These are phyloP conservation scores for Neogobius melanostomus DNA, from an alignment of 2,113 vertebrate genomes.

Conservation along the genomic window DNA sequence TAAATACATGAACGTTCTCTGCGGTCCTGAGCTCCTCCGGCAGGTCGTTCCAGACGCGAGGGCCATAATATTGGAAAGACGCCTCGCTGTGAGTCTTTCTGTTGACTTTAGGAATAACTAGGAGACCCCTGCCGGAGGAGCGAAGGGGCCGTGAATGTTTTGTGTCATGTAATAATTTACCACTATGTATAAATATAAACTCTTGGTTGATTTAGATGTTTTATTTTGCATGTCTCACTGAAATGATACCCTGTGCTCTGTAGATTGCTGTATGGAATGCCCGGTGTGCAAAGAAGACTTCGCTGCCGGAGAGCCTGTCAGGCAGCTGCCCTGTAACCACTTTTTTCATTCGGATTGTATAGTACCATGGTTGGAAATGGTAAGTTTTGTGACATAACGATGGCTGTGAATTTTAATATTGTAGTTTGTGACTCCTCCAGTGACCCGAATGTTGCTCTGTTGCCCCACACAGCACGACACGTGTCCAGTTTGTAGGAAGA, in stretches of 20 bases:
- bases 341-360: slow-evolving; percentile 97
- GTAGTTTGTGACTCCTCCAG: slow-evolving; percentile 18
- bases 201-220: no score
- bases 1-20: no score
- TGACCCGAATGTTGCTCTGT: slow-evolving; percentile 24
- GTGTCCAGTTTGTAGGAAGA: slow-evolving; percentile 96
- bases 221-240: no score
- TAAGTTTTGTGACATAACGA: slow-evolving; percentile 64
- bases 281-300: slow-evolving; percentile 98
- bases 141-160: no score
- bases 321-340: slow-evolving; percentile 95
- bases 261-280: slow-evolving; percentile 92
- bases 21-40: no score
- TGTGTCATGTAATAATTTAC: no score
- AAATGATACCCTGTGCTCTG: neutral
- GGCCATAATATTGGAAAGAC: no score
- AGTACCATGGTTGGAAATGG: slow-evolving; percentile 97
- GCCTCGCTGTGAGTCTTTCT: no score
- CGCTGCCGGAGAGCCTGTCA: slow-evolving; percentile 83
- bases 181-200: no score
- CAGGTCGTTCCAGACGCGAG: no score
- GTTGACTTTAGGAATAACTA: no score
- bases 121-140: no score
- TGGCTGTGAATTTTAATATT: neutral
- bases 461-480: slow-evolving; percentile 87